Evolutionary conservation across 2,797 vertebrate genomes (phyloP).

Genomic region (Macrochelys suwanniensis): DNA sequence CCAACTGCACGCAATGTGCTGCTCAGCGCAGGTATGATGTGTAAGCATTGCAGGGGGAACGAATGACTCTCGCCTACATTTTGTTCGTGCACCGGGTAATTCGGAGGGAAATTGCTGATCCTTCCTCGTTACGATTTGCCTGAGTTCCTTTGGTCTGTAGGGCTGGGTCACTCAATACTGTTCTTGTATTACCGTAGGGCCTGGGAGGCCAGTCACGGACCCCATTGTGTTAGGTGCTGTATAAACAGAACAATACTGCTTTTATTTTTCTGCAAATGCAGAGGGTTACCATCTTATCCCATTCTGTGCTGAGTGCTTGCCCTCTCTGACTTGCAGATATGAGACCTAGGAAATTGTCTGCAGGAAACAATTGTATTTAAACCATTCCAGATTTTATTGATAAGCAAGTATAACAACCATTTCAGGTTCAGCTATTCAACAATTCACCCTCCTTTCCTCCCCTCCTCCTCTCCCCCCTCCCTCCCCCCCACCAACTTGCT

Average conservation of each 20-base stretch:
- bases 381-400: constrained; percentile 10
- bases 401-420: neutral
- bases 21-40: constrained; percentile 91
- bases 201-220: neutral
- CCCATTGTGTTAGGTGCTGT: no score
- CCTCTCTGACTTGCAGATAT: neutral
- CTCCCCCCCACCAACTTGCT: neutral
- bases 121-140: neutral
- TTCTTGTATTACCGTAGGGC: neutral
- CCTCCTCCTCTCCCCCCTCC: neutral
- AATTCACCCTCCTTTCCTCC: neutral
- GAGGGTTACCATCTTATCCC: neutral
- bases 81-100: rapidly evolving
- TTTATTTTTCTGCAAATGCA: neutral
- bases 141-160: neutral
- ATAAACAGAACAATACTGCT: neutral
- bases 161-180: neutral
- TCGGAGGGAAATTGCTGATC: neutral
- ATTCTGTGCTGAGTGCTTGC: neutral
- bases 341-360: neutral
- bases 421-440: neutral
- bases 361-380: neutral
- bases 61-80: rapidly evolving
- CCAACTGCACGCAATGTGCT: constrained; percentile 95
- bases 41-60: rapidly evolving